These are phyloP conservation scores for Odocoileus virginianus DNA, from an alignment of 2,113 vertebrate species.

Conservation along the genomic window DNA sequence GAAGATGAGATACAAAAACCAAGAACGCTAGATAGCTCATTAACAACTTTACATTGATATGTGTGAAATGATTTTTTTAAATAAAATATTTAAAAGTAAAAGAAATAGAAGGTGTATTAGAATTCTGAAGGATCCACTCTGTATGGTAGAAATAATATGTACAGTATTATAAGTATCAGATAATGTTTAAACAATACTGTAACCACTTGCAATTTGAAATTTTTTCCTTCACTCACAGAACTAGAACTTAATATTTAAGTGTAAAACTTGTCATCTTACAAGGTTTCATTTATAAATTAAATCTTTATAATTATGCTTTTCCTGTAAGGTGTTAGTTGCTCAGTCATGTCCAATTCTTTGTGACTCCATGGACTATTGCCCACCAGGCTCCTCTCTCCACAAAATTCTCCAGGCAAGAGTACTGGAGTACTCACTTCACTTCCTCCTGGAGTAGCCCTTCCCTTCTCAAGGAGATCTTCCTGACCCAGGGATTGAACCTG, in stretches of 20 bases:
- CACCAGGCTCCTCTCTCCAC: neutral
- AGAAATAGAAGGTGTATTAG: neutral
- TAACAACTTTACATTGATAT: neutral
- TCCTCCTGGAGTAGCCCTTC: neutral
- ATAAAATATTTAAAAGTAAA: neutral
- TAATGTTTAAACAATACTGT: neutral
- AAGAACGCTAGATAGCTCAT: neutral
- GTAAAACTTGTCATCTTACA: neutral
- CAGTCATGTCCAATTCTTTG: neutral
- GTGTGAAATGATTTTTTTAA: neutral
- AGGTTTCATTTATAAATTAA: neutral
- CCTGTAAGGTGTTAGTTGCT: neutral
- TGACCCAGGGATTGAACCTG: neutral
- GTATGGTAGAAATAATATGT: neutral
- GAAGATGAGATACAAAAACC: neutral
- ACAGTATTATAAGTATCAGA: neutral
- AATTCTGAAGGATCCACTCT: neutral
- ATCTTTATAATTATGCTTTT: constrained; percentile 7
- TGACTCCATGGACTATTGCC: neutral
- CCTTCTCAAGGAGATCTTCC: neutral
- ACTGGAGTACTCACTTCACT: neutral
- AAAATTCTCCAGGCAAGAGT: neutral
- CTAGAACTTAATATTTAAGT: neutral
- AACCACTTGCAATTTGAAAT: neutral
- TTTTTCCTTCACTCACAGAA: neutral